Conservation (phyloP, 2,888 invertebrate species). For the Xanthorhoe spadicearia region DNA sequence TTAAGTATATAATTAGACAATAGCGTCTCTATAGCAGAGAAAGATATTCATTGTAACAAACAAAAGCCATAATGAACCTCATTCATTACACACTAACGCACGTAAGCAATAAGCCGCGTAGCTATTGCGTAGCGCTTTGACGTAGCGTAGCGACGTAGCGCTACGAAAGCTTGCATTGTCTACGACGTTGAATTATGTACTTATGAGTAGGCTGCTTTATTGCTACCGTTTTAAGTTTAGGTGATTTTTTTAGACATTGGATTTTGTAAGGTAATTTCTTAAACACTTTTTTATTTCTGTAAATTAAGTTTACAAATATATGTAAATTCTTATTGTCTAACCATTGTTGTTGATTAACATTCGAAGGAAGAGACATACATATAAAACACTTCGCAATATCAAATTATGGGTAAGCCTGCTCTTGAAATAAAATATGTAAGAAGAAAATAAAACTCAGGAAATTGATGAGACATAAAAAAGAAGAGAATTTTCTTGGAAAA, state of each 20-base stretch:
- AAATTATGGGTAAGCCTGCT: not conserved
- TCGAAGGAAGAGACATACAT: too few relatives aligned
- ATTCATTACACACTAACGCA: conserved; percentile 1
- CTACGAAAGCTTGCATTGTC: conserved; percentile 5
- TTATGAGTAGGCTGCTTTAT: not conserved
- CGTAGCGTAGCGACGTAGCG: conserved; percentile 26
- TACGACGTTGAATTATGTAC: not conserved
- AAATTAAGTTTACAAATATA: too few relatives aligned
- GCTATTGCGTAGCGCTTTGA: conserved; percentile 13
- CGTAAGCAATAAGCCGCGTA: conserved; percentile 7
- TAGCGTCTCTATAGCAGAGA: too few relatives aligned
- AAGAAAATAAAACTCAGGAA: not conserved
- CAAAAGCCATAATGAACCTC: not conserved
- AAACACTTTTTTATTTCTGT: too few relatives aligned
- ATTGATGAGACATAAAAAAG: not conserved
- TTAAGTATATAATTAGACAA: too few relatives aligned
- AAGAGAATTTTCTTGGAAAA: conserved; percentile 3
- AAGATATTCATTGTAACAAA: not conserved
- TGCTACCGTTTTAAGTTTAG: not conserved
- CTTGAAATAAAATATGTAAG: not conserved
- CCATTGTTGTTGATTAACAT: too few relatives aligned
- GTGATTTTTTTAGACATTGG: not conserved
- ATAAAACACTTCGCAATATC: not conserved
- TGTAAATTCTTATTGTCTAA: too few relatives aligned
- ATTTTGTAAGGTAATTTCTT: too few relatives aligned